Evolutionary conservation across 1,140 invertebrate genomes (phyloP).

Genomic region (Nebria ingens): DNA sequence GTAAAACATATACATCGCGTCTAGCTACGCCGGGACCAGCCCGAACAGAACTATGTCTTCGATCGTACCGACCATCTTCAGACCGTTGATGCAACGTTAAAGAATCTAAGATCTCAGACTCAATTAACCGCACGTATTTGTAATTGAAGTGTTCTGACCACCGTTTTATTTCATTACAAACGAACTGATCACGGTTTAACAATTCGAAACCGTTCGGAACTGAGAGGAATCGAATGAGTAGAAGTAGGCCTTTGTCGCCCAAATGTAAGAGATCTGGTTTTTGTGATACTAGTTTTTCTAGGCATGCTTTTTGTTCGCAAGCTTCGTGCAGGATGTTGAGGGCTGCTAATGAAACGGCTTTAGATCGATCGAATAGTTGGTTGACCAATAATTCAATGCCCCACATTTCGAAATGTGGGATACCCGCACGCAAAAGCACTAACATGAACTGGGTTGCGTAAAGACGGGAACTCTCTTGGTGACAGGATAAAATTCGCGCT

Average conservation of each 20-base stretch:
- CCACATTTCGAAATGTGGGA: constrained; percentile 61
- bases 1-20: constrained; percentile 58
- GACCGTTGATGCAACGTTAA: constrained; percentile 73
- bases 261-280: constrained; percentile 64
- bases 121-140: constrained; percentile 72
- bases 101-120: constrained; percentile 77
- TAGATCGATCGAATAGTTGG: constrained; percentile 71
- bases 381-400: constrained; percentile 69
- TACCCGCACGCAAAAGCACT: constrained; percentile 61
- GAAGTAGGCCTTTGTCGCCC: constrained; percentile 71
- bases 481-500: constrained; percentile 51
- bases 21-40: constrained; percentile 18
- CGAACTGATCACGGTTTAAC: constrained; percentile 55
- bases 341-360: constrained; percentile 64
- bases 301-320: constrained; percentile 73
- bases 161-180: constrained; percentile 60
- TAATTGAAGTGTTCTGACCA: constrained; percentile 67
- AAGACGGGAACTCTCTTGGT: constrained; percentile 63
- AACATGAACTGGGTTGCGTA: constrained; percentile 87
- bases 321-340: constrained; percentile 83
- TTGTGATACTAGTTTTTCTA: constrained; percentile 65
- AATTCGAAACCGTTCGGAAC: constrained; percentile 57
- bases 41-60: constrained; percentile 39
- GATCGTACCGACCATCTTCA: constrained; percentile 67
- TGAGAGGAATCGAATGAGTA: constrained; percentile 75